Evolutionary conservation across 2,797 vertebrate genomes (phyloP).

Genomic region (Xiphorhynchus erythropygius): DNA sequence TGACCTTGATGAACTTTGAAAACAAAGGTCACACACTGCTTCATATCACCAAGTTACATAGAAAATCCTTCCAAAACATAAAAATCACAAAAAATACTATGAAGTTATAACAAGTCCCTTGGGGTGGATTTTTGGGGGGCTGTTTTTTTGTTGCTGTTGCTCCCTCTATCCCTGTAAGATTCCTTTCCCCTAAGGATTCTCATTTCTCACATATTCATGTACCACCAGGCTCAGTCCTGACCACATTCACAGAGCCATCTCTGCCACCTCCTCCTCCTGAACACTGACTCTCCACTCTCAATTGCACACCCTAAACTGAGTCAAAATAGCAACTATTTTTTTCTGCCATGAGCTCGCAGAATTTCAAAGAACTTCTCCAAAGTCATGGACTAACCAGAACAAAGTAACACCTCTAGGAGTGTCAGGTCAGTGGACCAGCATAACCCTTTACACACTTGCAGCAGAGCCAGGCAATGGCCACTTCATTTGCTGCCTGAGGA

Average conservation of each 20-base stretch:
- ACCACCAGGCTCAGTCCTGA: not conserved
- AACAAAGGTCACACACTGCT: not conserved
- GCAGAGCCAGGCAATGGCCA: not conserved
- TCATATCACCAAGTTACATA: not conserved
- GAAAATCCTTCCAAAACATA: not conserved
- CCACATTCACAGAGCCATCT: not conserved
- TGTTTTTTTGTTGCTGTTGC: too few species aligned
- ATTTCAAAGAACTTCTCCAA: not conserved
- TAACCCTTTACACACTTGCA: not conserved
- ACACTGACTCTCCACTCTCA: not conserved
- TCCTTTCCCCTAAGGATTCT: not conserved
- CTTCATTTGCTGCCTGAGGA: not conserved
- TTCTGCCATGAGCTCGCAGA: not conserved
- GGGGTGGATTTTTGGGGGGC: too few species aligned
- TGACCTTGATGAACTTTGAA: not conserved
- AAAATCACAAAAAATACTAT: not conserved
- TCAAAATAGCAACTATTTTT: not conserved
- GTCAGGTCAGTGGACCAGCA: not conserved
- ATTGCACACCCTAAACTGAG: not conserved
- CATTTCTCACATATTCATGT: accelerated
- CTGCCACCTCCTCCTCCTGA: not conserved
- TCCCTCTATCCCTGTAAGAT: too few species aligned
- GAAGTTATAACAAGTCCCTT: not conserved
- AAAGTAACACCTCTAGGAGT: not conserved
- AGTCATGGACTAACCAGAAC: not conserved